phyloP scores from a whole-genome alignment of 2,797 vertebrate genomes.

The Eleutherodactylus coqui region DNA sequence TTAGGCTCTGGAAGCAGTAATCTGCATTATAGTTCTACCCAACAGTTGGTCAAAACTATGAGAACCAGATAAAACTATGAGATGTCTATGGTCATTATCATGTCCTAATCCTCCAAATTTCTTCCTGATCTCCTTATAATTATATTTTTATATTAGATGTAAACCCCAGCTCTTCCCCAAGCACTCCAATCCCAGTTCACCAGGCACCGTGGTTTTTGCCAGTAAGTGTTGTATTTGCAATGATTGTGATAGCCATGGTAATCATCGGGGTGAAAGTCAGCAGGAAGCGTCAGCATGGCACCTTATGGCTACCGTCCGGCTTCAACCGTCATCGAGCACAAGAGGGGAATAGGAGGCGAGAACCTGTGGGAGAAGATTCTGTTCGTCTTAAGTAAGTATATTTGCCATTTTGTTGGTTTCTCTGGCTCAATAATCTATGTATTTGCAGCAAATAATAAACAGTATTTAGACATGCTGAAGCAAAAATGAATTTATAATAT shows the following conservation, averaged over 20 bases:
- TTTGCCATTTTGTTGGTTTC: background rate
- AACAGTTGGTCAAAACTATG: too few species aligned
- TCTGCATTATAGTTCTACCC: background rate
- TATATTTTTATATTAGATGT: background rate
- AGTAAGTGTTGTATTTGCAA: constrained; percentile 61
- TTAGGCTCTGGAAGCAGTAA: too few species aligned
- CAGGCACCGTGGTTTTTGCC: background rate
- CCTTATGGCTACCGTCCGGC: constrained; percentile 74
- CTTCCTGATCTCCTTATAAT: too few species aligned
- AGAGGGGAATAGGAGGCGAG: constrained; percentile 78
- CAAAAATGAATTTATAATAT: too few species aligned
- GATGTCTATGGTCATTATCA: too few species aligned
- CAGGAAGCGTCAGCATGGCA: constrained; percentile 72
- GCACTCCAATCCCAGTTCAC: background rate
- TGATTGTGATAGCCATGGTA: constrained; percentile 73
- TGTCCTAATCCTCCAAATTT: background rate
- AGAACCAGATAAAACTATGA: too few species aligned
- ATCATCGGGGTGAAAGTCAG: constrained; percentile 76
- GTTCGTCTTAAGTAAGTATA: constrained; percentile 84
- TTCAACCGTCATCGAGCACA: constrained; percentile 71
- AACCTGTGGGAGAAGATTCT: constrained; percentile 89
- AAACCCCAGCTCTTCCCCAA: background rate
- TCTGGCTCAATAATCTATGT: background rate
- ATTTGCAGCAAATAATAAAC: too few species aligned
- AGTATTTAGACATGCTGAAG: too few species aligned